Percentiles rank a stretch among this genome's conserved stretches.
phyloP scores from a whole-genome alignment of 2,797 vertebrate genomes.

The Etheostoma nigrum region DNA sequence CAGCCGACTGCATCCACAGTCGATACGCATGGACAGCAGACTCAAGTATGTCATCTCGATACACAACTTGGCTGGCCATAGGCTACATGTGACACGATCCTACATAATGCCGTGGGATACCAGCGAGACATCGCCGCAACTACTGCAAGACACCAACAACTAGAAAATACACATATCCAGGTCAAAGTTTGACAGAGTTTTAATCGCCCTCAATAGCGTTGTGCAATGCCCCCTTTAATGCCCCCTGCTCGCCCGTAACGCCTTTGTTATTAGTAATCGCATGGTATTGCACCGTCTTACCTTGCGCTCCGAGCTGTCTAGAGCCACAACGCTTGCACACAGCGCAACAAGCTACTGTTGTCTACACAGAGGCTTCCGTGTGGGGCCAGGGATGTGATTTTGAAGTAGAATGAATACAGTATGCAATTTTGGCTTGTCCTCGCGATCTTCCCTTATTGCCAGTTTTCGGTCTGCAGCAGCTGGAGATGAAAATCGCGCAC shows the following conservation, averaged over 20 bases:
- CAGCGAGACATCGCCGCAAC: slow-evolving; percentile 62
- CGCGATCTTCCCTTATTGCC: slow-evolving; percentile 90
- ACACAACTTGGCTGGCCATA: slow-evolving; percentile 75
- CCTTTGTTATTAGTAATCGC: slow-evolving; percentile 92
- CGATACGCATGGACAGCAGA: slow-evolving; percentile 59
- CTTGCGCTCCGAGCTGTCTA: slow-evolving; percentile 83
- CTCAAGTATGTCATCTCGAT: slow-evolving; percentile 73
- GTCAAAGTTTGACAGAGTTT: slow-evolving; percentile 89
- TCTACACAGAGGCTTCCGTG: slow-evolving; percentile 66
- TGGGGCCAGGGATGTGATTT: slow-evolving; percentile 71
- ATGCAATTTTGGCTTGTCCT: slow-evolving; percentile 86
- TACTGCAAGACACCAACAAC: slow-evolving; percentile 47
- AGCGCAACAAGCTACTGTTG: slow-evolving; percentile 81
- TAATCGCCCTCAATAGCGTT: slow-evolving; percentile 81
- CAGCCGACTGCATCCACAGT: slow-evolving; percentile 48
- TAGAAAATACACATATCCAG: slow-evolving; percentile 73
- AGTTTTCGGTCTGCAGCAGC: slow-evolving; percentile 90
- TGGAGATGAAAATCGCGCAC: slow-evolving; percentile 90
- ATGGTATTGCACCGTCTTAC: slow-evolving; percentile 88
- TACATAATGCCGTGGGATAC: slow-evolving; percentile 70
- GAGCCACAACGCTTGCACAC: slow-evolving; percentile 74
- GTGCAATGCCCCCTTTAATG: slow-evolving; percentile 89
- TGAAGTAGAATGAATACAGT: slow-evolving; percentile 80
- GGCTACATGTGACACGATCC: slow-evolving; percentile 73
- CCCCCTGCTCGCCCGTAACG: slow-evolving; percentile 88